phyloP scores from a whole-genome alignment of 2,888 invertebrate species.

The Caenorhabditis becei region DNA sequence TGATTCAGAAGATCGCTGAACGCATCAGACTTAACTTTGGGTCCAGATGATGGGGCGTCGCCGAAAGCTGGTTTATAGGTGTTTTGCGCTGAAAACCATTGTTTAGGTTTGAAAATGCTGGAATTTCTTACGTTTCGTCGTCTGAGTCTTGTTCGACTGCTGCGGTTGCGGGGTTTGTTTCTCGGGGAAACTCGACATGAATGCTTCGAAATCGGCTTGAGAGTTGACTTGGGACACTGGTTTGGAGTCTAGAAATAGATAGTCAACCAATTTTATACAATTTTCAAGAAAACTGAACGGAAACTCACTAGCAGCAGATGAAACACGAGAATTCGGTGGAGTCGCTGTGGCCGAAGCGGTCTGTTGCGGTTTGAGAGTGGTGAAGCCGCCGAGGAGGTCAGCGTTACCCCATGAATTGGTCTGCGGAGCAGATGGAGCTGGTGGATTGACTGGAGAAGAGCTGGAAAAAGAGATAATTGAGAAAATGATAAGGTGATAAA shows the following conservation, averaged over 20 bases:
- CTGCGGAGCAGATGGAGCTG: conserved; percentile 2
- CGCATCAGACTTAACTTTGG: conserved; percentile 53
- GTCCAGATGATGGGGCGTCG: conserved; percentile 14
- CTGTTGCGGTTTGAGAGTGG: conserved; percentile 40
- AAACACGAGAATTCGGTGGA: conserved; percentile 55
- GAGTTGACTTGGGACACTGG: conserved; percentile 62
- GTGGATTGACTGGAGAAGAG: too few species aligned
- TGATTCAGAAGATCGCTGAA: conserved; percentile 58
- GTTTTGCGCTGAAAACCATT: conserved; percentile 49
- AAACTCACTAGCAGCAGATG: conserved; percentile 52
- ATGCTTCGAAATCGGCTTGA: conserved; percentile 63
- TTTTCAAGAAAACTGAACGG: too few species aligned
- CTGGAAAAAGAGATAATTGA: too few species aligned
- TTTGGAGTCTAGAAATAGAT: conserved; percentile 50
- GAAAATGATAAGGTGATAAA: too few species aligned
- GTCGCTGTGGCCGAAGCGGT: conserved; percentile 32
- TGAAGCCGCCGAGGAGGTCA: conserved; percentile 57
- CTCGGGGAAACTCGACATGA: conserved; percentile 59
- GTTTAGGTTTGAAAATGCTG: background rate
- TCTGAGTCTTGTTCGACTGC: conserved; percentile 26
- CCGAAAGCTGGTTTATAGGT: conserved; percentile 61
- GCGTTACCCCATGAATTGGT: conserved; percentile 37
- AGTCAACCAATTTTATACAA: too few species aligned
- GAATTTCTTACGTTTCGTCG: conserved; percentile 24
- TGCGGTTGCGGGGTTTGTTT: conserved; percentile 29